Base-by-base conservation (phyloP, 2,888 invertebrate species). In the Polydrusus cervinus region DNA sequence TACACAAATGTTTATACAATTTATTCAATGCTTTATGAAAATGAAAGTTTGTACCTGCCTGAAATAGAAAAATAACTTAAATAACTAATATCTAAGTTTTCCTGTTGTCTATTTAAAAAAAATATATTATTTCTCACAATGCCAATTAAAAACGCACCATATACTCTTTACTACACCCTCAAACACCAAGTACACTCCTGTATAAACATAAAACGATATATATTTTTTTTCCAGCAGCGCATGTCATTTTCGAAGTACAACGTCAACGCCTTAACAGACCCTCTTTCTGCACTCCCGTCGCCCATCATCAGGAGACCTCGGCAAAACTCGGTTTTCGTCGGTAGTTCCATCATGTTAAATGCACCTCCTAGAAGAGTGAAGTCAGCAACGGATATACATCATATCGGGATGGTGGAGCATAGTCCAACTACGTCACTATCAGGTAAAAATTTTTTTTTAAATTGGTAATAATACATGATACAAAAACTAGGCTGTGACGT, bases 241-340 rank as follows among this genome's bases (percentile, higher is more conserved):
- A 91, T 91, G 81, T 92, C 92, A 25, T 90, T 92, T 83, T 93
- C 93, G 34, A 92, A 93, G 81, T 90, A 89, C 88, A 91, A 90
- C 86, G 88, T 91, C 68, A 92, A 92, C 81, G 92, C 92, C 81
- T 88, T 92, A 82, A 89, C 89, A 68, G 89, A 89, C 78, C 85
- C 83, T 18, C 82, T 87, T 66, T 88, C 87, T 72, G 87, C 85
- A 49, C 84, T 85, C 79, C 85, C 84, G 78, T 87, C 85, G 76
- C 87, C 86, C 76, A 87, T 83, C 80, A 87, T 83, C 76, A 82
- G 83, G 51, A 87, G 93, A 18, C 91, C 91, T 0, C 88, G 93
- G 11, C 93, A 95, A 88, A 96, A 96, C 87, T 96, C 96, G 3
- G 95, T 96, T 14, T 96, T 96, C 88, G 95, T 95, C 40, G 93